phyloP scores from a whole-genome alignment of 2,888 invertebrate species.

The Ceratothoa steindachneri region DNA sequence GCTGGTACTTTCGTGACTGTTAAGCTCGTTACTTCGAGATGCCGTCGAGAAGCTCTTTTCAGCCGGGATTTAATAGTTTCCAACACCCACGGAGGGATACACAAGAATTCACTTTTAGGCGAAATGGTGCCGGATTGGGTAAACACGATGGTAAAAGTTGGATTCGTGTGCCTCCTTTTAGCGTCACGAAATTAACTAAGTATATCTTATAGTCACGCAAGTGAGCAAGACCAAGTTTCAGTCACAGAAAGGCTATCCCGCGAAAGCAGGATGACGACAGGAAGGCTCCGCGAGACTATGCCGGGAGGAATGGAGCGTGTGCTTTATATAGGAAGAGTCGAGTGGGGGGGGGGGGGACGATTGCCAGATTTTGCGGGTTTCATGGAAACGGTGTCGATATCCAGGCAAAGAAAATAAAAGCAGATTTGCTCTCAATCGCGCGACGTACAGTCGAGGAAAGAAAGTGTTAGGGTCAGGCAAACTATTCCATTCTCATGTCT shows the following conservation, averaged over 20 bases:
- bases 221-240: too few species aligned
- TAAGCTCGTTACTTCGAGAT: slow-evolving; percentile 7
- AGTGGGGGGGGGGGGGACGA: too few species aligned
- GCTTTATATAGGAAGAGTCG: too few species aligned
- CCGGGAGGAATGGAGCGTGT: too few species aligned
- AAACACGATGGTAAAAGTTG: neutral
- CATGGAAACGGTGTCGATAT: neutral
- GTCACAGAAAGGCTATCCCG: too few species aligned
- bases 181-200: neutral
- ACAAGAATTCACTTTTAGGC: slow-evolving; percentile 32
- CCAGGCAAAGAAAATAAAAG: neutral
- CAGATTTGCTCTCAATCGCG: neutral
- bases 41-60: slow-evolving; percentile 19
- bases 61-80: slow-evolving; percentile 36
- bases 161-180: neutral
- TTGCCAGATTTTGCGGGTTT: slow-evolving; percentile 16
- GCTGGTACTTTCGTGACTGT: too few species aligned
- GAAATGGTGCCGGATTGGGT: slow-evolving; percentile 23
- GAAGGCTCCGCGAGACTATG: too few species aligned
- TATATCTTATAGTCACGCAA: neutral
- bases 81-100: slow-evolving; percentile 42
- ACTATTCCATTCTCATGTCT: too few species aligned
- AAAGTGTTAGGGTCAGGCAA: too few species aligned
- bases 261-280: too few species aligned
- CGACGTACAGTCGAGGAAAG: too few species aligned